A percentile compares a stretch with the other conserved stretches of the same genome.
phyloP scores from a whole-genome alignment of 1,140 invertebrate species.

The Brevipalpus yothersi region DNA sequence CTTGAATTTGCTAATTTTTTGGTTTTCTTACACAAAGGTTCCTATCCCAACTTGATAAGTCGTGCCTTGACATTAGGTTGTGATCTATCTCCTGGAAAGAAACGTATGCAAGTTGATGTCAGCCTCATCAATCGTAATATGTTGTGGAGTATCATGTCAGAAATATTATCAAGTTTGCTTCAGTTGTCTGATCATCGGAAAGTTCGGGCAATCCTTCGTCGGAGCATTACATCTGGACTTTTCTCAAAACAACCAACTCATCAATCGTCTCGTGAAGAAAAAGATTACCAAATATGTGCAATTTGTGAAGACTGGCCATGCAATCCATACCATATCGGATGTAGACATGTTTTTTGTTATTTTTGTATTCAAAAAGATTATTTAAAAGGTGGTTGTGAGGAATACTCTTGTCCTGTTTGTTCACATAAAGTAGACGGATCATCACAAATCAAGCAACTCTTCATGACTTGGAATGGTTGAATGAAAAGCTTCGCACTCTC shows the following conservation, averaged over 20 bases:
- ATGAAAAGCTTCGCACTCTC: too few relatives aligned
- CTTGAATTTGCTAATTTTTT: not conserved
- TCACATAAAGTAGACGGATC: not conserved
- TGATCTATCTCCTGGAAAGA: not conserved
- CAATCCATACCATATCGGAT: not conserved
- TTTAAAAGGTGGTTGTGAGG: not conserved
- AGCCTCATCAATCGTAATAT: not conserved
- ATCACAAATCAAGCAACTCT: not conserved
- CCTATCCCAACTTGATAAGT: not conserved
- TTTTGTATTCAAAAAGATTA: not conserved
- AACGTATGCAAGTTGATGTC: not conserved
- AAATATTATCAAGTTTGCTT: not conserved
- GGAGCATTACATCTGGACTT: not conserved
- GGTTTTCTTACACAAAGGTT: not conserved
- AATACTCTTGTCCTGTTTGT: not conserved
- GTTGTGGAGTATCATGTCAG: not conserved
- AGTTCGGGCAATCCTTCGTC: not conserved
- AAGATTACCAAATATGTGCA: not conserved
- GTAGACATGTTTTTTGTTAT: not conserved
- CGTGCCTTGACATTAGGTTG: not conserved
- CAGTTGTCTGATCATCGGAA: not conserved
- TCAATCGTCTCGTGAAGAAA: not conserved
- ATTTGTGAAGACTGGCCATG: not conserved
- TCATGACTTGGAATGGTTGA: not conserved
- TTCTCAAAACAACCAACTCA: not conserved